Evolutionary conservation across 2,113 vertebrate genomes (phyloP).

Genomic region (Jaculus jaculus): DNA sequence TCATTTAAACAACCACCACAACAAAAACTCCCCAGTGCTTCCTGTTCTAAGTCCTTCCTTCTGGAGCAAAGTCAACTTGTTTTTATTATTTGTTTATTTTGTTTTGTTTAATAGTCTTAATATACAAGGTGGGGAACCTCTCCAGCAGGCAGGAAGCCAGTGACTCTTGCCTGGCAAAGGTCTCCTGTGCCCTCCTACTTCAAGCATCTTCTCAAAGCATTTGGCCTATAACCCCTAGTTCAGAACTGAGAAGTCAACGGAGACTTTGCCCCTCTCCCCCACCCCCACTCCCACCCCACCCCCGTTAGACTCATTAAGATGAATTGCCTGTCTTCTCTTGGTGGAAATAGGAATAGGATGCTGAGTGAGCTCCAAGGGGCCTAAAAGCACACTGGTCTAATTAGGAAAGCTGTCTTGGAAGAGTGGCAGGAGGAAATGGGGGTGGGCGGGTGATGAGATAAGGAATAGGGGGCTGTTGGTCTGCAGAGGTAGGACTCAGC

Average conservation of each 20-base stretch:
- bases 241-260: neutral
- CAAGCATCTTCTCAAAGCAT: neutral
- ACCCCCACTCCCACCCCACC: too few species aligned
- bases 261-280: too few species aligned
- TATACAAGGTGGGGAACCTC: neutral
- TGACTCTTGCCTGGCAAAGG: neutral
- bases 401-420: neutral
- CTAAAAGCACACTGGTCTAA: neutral
- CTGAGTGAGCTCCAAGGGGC: neutral
- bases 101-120: neutral
- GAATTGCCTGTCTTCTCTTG: neutral
- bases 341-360: constrained; percentile 20
- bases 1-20: neutral
- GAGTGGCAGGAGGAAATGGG: neutral
- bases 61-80: neutral
- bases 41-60: neutral
- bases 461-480: fast-evolving
- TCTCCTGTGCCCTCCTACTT: neutral
- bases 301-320: constrained; percentile 24
- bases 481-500: neutral
- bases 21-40: neutral
- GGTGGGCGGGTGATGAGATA: neutral
- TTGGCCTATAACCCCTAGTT: constrained; percentile 3
- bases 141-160: neutral
- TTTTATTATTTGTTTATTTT: neutral